Base-by-base conservation (phyloP, 2,797 vertebrate genomes). In the Cheirogaleus major region DNA sequence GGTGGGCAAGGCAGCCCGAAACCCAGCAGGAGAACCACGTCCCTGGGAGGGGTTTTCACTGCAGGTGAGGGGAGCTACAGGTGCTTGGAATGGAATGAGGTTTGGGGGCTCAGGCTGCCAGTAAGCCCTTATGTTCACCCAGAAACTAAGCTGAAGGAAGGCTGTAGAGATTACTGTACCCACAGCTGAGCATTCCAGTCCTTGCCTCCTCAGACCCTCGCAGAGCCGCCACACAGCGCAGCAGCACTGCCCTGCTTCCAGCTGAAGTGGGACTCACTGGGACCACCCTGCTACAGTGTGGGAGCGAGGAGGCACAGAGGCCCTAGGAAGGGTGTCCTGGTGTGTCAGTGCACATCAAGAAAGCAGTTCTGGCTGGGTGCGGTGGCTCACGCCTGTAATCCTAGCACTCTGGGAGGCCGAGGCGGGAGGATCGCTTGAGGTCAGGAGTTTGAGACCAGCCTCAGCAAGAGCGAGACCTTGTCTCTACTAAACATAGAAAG, bases 161-260 rank as follows among this genome's bases (percentile, higher is more conserved):
- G 25, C 1, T 43, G 1, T 14, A 67, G 35, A 23, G 43, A 27
- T 1, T 4, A 8, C 35, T 1, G 2, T 8, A 2, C 50, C 20
- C 45, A 22, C 4, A 65, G 48, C 9, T 12, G 30, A 20, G 67
- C 61, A 38, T 2, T 1, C 20, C 30, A 27, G 23, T 20, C 41
- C 59, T 69, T 32, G 25, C 32, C 75, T 63, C 23, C 76, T 38
- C 6, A 3, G n/a, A 23, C 22, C 87, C 20, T 7, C 1, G 1
- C 8, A 13, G 43, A 80, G 63, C 41, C 8, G 59, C 25, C 41
- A 13, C 17, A 1, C 15, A 7, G 0, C 14, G 27, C 38, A 25
- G 32, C 0, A 0, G 30, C 13, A 43, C 8, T 25, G 55, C 8
- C 78, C 48, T 7, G 18, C 18, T 18, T 67, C 72, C 43, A 5